These are phyloP conservation scores for Drosophila nikananu DNA, from an alignment of 1,140 invertebrate genomes.

Conservation along the genomic window DNA sequence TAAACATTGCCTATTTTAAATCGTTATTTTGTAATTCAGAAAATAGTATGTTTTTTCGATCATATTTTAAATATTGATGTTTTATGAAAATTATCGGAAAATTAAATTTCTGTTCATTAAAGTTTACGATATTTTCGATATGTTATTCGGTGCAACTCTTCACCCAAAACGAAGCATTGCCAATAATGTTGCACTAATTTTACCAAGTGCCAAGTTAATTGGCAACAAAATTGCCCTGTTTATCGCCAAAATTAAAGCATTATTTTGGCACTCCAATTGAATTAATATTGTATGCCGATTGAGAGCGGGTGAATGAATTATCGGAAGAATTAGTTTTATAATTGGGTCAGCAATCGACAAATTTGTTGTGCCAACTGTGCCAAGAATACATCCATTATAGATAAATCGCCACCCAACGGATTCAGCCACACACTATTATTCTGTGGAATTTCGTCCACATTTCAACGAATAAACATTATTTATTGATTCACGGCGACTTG, in stretches of 20 bases:
- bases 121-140: background rate
- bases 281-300: conserved; percentile 16
- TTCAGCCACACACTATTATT: conserved; percentile 1
- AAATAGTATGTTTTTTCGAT: too few relatives aligned
- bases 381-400: conserved; percentile 29
- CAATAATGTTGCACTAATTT: background rate
- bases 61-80: background rate
- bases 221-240: conserved; percentile 20
- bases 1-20: too few relatives aligned
- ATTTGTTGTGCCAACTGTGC: conserved; percentile 11
- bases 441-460: background rate
- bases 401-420: background rate
- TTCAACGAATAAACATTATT: conserved; percentile 26
- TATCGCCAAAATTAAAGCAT: conserved; percentile 42
- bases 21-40: too few relatives aligned
- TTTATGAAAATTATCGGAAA: background rate
- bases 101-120: background rate
- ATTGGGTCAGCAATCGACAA: conserved; percentile 27
- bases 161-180: background rate
- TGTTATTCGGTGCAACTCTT: background rate
- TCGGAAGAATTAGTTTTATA: conserved; percentile 24
- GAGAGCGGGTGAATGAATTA: conserved; percentile 8
- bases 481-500: conserved; percentile 36
- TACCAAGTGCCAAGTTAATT: conserved; percentile 13
- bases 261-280: conserved; percentile 22